Evolutionary conservation across 2,888 invertebrate species (phyloP).

Genomic region (Microdon myrmicae): DNA sequence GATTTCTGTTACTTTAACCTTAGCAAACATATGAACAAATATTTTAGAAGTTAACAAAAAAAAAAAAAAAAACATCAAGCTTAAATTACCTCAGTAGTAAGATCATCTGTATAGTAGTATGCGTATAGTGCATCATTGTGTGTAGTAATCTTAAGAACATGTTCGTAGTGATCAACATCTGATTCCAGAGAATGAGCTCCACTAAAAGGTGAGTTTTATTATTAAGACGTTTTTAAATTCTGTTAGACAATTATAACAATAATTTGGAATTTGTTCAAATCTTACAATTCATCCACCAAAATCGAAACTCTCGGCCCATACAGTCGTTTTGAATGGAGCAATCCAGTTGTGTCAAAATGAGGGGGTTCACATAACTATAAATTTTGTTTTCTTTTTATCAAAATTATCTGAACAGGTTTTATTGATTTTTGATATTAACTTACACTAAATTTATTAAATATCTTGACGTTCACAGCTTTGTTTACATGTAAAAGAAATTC

Average conservation of each 20-base stretch:
- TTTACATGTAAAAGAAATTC: conserved; percentile 73
- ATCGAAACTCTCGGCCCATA: conserved; percentile 64
- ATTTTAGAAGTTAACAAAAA: not conserved
- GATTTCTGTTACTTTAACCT: conserved; percentile 89
- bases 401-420: not conserved
- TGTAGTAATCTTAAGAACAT: conserved; percentile 79
- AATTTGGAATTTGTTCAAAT: not conserved
- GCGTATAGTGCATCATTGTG: conserved; percentile 89
- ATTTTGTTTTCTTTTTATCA: conserved; percentile 2
- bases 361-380: conserved; percentile 62
- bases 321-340: conserved; percentile 61
- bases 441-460: conserved; percentile 63
- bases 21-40: conserved; percentile 53
- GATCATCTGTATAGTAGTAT: conserved; percentile 88
- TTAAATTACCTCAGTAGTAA: conserved; percentile 75
- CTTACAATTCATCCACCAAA: conserved; percentile 63
- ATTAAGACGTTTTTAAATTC: not conserved
- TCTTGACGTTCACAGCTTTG: conserved; percentile 60
- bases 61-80: conserved; percentile 11
- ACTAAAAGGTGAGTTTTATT: conserved; percentile 47
- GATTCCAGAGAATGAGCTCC: conserved; percentile 63
- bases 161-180: conserved; percentile 75
- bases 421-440: conserved; percentile 30
- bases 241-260: not conserved
- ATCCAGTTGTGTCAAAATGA: conserved; percentile 64